Conservation (phyloP, 1,140 invertebrate species). For the Heterodera carotae region DNA sequence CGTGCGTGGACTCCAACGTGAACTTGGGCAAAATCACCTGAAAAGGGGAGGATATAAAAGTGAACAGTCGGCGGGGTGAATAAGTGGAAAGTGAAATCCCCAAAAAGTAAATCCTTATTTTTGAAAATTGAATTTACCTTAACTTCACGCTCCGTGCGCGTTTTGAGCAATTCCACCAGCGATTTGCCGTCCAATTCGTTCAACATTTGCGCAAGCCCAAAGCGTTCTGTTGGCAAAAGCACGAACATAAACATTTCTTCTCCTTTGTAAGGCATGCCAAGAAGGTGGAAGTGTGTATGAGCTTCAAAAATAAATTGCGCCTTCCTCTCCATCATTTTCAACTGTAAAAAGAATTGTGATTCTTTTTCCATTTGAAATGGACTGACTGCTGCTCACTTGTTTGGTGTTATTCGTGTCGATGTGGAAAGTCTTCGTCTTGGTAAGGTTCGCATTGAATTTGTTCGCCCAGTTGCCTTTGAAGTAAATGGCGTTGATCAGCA, state of each 20-base stretch:
- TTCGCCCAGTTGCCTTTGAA: no score
- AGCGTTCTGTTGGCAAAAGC: conserved; percentile 35
- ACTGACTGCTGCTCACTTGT: no score
- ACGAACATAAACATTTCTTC: conserved; percentile 11
- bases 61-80: no score
- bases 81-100: no score
- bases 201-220: conserved; percentile 28
- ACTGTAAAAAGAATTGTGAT: not conserved
- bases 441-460: no score
- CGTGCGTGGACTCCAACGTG: conserved; percentile 39
- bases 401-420: conserved; percentile 33
- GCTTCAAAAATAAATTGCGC: not conserved
- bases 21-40: conserved; percentile 32
- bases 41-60: no score
- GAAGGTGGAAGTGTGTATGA: conserved; percentile 17
- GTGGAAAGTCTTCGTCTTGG: conserved; percentile 41
- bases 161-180: no score
- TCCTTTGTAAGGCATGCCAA: conserved; percentile 33
- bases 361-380: no score
- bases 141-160: conserved; percentile 11
- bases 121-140: conserved; percentile 26
- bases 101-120: no score
- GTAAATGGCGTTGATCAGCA: no score
- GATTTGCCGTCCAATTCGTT: no score
- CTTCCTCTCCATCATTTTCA: not conserved